phyloP scores from a whole-genome alignment of 2,888 invertebrate species.

The Chymomyza procnemis region DNA sequence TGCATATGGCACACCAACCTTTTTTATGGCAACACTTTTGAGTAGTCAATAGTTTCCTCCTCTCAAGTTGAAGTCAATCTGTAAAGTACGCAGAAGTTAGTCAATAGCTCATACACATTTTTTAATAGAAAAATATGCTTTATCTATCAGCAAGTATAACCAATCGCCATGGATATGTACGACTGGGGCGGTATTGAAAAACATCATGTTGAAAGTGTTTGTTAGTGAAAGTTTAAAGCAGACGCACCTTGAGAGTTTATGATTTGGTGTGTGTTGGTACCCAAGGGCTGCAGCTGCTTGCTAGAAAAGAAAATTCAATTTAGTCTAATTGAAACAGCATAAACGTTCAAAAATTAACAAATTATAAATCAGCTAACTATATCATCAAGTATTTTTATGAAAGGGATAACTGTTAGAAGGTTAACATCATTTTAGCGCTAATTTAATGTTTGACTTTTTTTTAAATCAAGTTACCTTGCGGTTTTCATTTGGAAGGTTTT shows the following conservation, averaged over 20 bases:
- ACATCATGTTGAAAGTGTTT: conserved; percentile 20
- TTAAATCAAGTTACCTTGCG: neutral
- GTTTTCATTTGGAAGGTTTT: neutral
- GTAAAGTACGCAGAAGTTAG: neutral
- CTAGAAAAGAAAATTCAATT: neutral
- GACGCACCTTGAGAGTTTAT: neutral
- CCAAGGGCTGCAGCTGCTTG: neutral
- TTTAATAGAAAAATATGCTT: neutral
- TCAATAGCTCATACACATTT: neutral
- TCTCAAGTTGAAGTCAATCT: neutral
- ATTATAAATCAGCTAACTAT: neutral
- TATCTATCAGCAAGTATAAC: conserved; percentile 41
- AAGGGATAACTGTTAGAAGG: neutral
- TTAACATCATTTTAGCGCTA: neutral
- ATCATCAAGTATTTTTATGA: neutral
- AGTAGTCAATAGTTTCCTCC: neutral
- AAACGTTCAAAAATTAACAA: neutral
- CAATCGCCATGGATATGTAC: conserved; percentile 53
- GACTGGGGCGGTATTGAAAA: conserved; percentile 60
- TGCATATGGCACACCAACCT: neutral
- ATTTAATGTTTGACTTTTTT: too few relatives aligned
- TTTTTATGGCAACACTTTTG: neutral
- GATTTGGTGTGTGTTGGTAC: too few relatives aligned
- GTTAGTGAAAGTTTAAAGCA: neutral
- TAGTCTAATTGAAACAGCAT: neutral